Evolutionary conservation across 2,113 vertebrate genomes (phyloP).

Genomic region (Laticauda colubrina): DNA sequence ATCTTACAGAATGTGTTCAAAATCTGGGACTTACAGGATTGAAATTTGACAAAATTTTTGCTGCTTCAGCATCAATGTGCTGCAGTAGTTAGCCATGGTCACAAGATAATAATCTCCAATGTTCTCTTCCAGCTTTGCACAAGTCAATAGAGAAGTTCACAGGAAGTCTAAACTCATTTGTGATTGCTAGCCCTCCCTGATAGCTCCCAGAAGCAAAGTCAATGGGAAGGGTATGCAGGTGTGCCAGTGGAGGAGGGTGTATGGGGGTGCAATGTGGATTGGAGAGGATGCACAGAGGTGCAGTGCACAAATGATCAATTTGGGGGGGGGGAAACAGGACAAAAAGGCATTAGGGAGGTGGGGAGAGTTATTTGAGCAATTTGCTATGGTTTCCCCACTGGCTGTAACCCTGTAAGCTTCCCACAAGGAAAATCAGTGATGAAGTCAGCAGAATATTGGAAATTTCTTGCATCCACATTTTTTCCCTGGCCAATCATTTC

Average conservation of each 20-base stretch:
- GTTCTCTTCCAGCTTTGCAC: not conserved
- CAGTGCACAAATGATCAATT: not conserved
- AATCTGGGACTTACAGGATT: not conserved
- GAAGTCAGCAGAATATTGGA: not conserved
- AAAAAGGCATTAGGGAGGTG: not conserved
- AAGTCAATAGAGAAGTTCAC: not conserved
- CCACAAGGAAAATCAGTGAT: not conserved
- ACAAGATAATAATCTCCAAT: not conserved
- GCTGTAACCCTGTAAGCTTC: not conserved
- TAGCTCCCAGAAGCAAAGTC: not conserved
- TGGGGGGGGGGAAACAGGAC: too few relatives aligned
- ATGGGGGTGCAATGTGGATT: too few relatives aligned
- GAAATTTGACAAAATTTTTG: not conserved
- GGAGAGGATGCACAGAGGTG: too few relatives aligned
- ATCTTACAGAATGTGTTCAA: not conserved
- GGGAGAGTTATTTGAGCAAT: not conserved
- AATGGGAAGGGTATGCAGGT: not conserved
- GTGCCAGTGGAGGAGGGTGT: not conserved
- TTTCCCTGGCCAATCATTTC: not conserved
- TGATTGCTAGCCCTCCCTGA: not conserved
- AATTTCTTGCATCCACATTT: not conserved
- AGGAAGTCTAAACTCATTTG: not conserved
- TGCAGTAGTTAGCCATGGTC: not conserved
- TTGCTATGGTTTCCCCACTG: not conserved
- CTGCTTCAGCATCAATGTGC: not conserved